phyloP scores from a whole-genome alignment of 2,113 vertebrate species.

The Cynoglossus semilaevis region DNA sequence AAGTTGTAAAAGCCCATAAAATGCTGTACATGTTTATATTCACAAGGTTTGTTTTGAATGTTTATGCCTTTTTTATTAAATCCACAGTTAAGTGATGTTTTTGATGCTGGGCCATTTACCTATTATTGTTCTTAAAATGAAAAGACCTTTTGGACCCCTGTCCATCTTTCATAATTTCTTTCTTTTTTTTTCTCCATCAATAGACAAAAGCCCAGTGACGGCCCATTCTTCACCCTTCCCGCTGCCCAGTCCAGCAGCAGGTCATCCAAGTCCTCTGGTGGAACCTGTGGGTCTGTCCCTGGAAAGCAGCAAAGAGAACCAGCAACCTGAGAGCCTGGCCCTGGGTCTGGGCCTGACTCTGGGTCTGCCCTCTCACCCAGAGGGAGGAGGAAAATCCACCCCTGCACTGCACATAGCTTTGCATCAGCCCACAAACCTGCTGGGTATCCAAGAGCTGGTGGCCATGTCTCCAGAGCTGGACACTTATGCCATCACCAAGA shows the following conservation, averaged over 20 bases:
- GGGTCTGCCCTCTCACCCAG: constrained; percentile 77
- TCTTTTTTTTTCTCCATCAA: neutral
- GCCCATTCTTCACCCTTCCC: constrained; percentile 87
- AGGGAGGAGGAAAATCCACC: constrained; percentile 74
- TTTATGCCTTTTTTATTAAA: too few relatives aligned
- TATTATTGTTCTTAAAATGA: too few relatives aligned
- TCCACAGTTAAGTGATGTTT: too few relatives aligned
- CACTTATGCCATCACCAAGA: constrained; percentile 96
- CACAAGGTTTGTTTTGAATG: too few relatives aligned
- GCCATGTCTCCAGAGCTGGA: constrained; percentile 95
- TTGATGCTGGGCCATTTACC: too few relatives aligned
- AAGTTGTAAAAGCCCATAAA: too few relatives aligned
- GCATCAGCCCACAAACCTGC: constrained; percentile 72
- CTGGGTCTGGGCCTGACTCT: too few relatives aligned
- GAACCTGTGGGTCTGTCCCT: constrained; percentile 83
- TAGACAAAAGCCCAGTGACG: constrained; percentile 82
- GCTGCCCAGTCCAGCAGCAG: constrained; percentile 70
- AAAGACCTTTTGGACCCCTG: too few relatives aligned
- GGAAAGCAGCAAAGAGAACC: constrained; percentile 97
- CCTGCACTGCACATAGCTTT: constrained; percentile 63
- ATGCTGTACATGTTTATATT: too few relatives aligned
- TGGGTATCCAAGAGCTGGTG: constrained; percentile 96
- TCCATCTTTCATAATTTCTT: constrained; percentile 2
- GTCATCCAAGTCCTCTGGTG: constrained; percentile 80
- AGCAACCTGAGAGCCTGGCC: constrained; percentile 83